phyloP scores from a whole-genome alignment of 53 echinoderm and acorn worm species.

The Echinarachnius parma region DNA sequence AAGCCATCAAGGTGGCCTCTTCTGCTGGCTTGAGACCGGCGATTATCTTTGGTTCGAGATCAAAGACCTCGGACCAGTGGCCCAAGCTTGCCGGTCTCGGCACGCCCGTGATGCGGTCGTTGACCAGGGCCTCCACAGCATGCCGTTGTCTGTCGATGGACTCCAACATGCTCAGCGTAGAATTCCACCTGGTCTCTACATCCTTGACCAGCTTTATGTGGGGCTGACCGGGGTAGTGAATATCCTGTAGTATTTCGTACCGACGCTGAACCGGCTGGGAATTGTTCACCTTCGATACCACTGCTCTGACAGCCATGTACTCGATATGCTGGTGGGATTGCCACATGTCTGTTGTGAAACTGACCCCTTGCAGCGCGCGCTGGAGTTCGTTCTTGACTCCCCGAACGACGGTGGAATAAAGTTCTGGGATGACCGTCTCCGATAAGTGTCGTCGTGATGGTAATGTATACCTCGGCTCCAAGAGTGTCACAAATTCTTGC shows the following conservation, averaged over 20 bases:
- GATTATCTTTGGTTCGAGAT: neutral
- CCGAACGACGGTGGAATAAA: too few species aligned
- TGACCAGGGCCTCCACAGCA: slow-evolving; percentile 3
- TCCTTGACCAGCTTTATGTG: neutral
- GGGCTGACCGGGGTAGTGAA: neutral
- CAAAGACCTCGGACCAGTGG: slow-evolving; percentile 10
- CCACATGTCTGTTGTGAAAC: too few species aligned
- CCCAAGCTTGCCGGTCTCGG: neutral
- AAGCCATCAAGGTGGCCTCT: neutral
- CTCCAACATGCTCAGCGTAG: neutral
- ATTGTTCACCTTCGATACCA: slow-evolving; percentile 18
- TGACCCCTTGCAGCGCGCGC: too few species aligned
- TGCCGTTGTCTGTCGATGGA: neutral
- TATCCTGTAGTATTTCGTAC: neutral
- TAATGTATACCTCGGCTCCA: too few species aligned
- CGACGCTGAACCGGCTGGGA: neutral
- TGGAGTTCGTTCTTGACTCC: too few species aligned
- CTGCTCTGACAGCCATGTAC: too few species aligned
- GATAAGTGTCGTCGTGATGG: too few species aligned
- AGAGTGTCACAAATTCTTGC: too few species aligned
- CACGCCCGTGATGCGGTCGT: slow-evolving; percentile 12
- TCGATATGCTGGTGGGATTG: too few species aligned
- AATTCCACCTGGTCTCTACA: neutral
- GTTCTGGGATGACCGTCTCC: too few species aligned
- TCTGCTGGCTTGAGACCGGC: neutral